phyloP scores from a whole-genome alignment of 2,113 vertebrate species.

The Prochilodus magdalenae region DNA sequence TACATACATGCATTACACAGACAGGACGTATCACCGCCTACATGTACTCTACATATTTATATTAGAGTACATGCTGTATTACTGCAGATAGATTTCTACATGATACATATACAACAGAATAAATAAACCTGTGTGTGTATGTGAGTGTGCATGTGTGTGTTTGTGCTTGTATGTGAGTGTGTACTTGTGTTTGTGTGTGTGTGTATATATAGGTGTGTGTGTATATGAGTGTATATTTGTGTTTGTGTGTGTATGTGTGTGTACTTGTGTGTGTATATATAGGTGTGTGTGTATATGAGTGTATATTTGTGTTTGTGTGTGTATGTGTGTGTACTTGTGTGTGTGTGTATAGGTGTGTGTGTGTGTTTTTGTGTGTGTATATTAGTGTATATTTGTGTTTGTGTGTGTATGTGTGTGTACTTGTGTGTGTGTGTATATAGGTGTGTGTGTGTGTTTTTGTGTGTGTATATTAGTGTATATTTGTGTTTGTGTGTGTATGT shows the following conservation, averaged over 20 bases:
- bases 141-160: background rate
- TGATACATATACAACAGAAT: background rate
- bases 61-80: no score
- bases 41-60: no score
- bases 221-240: constrained; percentile 41
- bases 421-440: background rate
- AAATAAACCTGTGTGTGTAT: no score
- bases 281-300: background rate
- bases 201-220: constrained; percentile 11
- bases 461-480: no score
- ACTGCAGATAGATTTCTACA: background rate
- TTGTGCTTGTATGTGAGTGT: background rate
- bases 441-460: background rate
- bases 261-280: background rate
- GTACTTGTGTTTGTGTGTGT: background rate
- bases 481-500: constrained; percentile 6
- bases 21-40: no score
- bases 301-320: background rate
- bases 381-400: no score
- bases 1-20: no score
- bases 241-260: no score
- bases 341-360: background rate
- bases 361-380: constrained; percentile 6
- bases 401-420: constrained; percentile 51
- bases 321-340: constrained; percentile 50